Base-by-base conservation (phyloP, 2,888 invertebrate species). In the Luperina testacea region DNA sequence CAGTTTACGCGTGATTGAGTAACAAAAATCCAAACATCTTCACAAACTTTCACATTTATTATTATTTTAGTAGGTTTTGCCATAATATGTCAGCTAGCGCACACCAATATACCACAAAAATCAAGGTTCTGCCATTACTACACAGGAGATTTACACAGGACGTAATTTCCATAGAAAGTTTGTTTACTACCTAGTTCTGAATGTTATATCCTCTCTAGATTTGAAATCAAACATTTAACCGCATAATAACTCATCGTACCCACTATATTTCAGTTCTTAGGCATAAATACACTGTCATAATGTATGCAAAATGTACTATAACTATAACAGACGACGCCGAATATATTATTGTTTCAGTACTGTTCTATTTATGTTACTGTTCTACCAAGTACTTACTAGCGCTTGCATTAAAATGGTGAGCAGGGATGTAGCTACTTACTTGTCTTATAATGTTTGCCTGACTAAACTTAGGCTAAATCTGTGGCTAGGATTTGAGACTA, bases 261-360 rank as follows among this genome's bases (percentile, higher is more conserved):
- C 20, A 51, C 24, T 75, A 42, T 32, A 84, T 45, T 68, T 51
- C 75, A 72, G 17, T 32, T 53, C 53, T 63, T 27, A 64, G 63
- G 27, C 77, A 74, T 75, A 75, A 65, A 72, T 73, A 71, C 69
- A 69, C 24, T 59, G 63, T n/a, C 65, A 72, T 84, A 73, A 87
- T 69, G 20, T 84, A 87, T 85, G 87, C 73, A 72, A 80, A 77
- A 87, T 80, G 72, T 80, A 63, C 65, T 84, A 64, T 65, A 85
- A 63, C 65, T 84, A 64, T 65, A 85, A 80, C 75, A 74, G 65
- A 74, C 76, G 38, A 32, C 53, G 51, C 15, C 42, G 84, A 73
- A 84, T 78, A 83, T 73, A 75, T 87, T 84, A 84, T 78, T 78
- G 79, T 83, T 83, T 76, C 87, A 84, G 64, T 53, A 51, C 65